phyloP scores from a whole-genome alignment of 37 sponge, comb jelly and placozoan genomes.

The Dysidea cf. avara region DNA sequence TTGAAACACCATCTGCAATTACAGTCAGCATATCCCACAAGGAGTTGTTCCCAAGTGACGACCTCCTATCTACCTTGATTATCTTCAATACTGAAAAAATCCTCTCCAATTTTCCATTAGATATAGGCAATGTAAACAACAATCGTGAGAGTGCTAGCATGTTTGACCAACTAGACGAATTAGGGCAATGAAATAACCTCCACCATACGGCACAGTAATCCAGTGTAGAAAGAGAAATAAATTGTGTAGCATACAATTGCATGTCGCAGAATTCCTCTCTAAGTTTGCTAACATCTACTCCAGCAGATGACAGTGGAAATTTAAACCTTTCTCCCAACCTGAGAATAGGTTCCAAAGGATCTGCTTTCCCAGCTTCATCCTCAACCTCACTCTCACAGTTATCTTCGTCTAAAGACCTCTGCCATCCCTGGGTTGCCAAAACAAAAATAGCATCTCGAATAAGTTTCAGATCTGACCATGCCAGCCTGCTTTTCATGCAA shows the following conservation, averaged over 20 bases:
- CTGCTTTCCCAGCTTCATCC: not conserved
- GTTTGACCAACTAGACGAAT: constrained; percentile 53
- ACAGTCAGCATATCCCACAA: constrained; percentile 59
- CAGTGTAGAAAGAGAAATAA: constrained; percentile 58
- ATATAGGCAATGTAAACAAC: constrained; percentile 57
- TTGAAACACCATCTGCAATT: constrained; percentile 1
- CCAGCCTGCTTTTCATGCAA: constrained; percentile 2
- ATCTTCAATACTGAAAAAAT: constrained; percentile 45
- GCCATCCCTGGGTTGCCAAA: constrained; percentile 50
- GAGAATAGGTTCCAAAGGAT: constrained; percentile 29
- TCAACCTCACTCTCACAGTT: constrained; percentile 28
- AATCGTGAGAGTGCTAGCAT: constrained; percentile 31
- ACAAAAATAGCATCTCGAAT: constrained; percentile 34
- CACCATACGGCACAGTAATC: constrained; percentile 70
- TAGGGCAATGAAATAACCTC: constrained; percentile 63
- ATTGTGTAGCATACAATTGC: constrained; percentile 53
- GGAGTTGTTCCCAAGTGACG: constrained; percentile 47
- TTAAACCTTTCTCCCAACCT: constrained; percentile 44
- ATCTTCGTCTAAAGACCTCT: no score
- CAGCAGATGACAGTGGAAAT: constrained; percentile 41
- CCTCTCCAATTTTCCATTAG: constrained; percentile 65
- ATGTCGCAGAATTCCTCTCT: constrained; percentile 31
- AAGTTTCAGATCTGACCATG: constrained; percentile 41
- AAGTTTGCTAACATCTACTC: constrained; percentile 26
- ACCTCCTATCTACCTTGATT: constrained; percentile 49